Evolutionary conservation across 2,888 invertebrate species (phyloP), one percentile per base, ranked within the genome.

Genomic region (Argyresthia albistria): DNA sequence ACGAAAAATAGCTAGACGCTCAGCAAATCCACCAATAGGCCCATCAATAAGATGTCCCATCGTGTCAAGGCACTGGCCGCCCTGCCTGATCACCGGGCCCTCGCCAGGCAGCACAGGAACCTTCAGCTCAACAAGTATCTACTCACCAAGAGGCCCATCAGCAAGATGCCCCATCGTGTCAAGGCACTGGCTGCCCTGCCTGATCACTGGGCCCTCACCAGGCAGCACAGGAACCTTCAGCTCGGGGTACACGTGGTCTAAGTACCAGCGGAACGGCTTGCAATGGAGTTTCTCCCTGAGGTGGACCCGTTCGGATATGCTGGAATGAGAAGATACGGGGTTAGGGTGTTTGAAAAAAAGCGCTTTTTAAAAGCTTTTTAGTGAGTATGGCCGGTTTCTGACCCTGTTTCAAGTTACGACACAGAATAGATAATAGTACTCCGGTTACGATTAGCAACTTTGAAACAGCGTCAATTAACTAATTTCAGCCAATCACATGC

Each of bases 191-290:
- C 89, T 74, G 1, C 94, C 95, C 78, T 97, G 97, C 55, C 93
- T 90, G 55, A 98, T 89, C 35, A 94, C 93, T 54, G 91, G 90
- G 0, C 91, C 89, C 1, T 89, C 83, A 0, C 89, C 89, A 2
- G 81, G 76, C 53, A 86, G 64, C 0, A 90, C 80, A 0, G 96
- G 96, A 55, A 93, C 93, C 69, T 90, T 90, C 66, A 96, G 84
- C 75, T 96, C 97, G 2, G 98, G 98, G 80, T 98, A 98, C 52
- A 98, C 96, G 69, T 97, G 92, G 62, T 95, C 92, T 69, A 98
- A 78, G 80, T 96, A 98, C 98, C 98, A 98, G 64, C 94, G 93
- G 88, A 98, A 98, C 1, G 97, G 93, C 76, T 97, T 97, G 83
- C 98, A 98, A 55, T 96, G 91, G 10, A 98, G 88, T 65, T 91